Percentiles rank a stretch among this genome's conserved stretches.
Evolutionary conservation across 2,113 vertebrate species (phyloP).

Genomic region (Strix aluco): DNA sequence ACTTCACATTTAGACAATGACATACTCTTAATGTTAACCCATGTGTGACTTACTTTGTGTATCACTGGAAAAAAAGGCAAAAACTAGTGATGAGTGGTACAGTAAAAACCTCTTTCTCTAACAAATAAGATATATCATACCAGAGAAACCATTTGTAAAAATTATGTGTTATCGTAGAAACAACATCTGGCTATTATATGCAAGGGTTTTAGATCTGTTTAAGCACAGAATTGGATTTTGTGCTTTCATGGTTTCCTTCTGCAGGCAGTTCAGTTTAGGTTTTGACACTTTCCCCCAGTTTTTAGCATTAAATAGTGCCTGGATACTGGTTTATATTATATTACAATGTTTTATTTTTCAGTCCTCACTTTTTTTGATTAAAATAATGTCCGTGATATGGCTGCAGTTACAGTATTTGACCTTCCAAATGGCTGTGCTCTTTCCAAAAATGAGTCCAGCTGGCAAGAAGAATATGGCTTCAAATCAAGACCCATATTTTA

Average conservation of each 20-base stretch:
- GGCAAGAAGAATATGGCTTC: not conserved
- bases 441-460: not conserved
- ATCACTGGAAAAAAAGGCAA: not conserved
- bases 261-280: not conserved
- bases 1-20: not conserved
- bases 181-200: not conserved
- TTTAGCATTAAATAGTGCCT: not conserved
- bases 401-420: not conserved
- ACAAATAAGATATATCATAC: not conserved
- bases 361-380: not conserved
- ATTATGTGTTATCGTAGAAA: not conserved
- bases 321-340: not conserved
- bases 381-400: not conserved
- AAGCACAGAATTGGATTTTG: not conserved
- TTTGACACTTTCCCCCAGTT: not conserved
- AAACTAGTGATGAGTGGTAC: not conserved
- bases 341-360: not conserved
- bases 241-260: not conserved
- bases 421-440: not conserved
- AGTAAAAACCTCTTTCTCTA: not conserved
- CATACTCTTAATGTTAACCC: not conserved
- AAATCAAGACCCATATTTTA: not conserved
- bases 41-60: not conserved
- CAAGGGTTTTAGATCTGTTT: not conserved
- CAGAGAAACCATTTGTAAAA: not conserved